A percentile compares a stretch with the other conserved stretches of the same genome.
Conservation (phyloP, 1,140 invertebrate species). For the Brachionus rotundiformis region DNA sequence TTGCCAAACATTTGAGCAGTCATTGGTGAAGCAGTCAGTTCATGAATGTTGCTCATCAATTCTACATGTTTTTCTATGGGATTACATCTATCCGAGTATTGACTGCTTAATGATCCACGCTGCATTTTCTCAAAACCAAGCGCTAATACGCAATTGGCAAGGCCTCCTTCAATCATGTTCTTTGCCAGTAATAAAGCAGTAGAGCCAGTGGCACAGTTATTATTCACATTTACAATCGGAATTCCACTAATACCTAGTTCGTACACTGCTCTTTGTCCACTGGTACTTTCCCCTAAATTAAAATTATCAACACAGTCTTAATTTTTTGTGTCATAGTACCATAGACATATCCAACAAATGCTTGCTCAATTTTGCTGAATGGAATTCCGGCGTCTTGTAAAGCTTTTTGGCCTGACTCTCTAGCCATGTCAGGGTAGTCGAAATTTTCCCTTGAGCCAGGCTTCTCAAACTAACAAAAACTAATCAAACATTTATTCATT, state of each 20-base stretch:
- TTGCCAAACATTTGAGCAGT: constrained; percentile 95
- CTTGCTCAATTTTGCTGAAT: constrained; percentile 81
- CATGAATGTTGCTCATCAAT: constrained; percentile 78
- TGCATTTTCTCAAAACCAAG: constrained; percentile 99
- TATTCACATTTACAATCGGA: constrained; percentile 95
- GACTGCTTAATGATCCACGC: constrained; percentile 77
- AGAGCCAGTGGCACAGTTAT: constrained; percentile 94
- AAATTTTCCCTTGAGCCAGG: constrained; percentile 76
- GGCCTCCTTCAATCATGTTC: constrained; percentile 80
- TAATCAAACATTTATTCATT: neutral
- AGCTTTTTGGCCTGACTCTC: constrained; percentile 84
- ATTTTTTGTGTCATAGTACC: constrained; percentile 70
- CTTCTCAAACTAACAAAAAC: constrained; percentile 74
- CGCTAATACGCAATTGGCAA: constrained; percentile 79
- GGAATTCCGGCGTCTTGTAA: constrained; percentile 80
- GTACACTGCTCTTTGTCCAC: constrained; percentile 90
- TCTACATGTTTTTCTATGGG: constrained; percentile 89
- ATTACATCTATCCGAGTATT: constrained; percentile 83
- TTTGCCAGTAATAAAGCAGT: constrained; percentile 85
- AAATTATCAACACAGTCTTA: no score
- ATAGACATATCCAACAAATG: constrained; percentile 89
- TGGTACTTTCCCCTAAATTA: constrained; percentile 80
- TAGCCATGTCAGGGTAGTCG: constrained; percentile 91
- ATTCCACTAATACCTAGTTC: constrained; percentile 93
- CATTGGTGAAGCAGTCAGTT: constrained; percentile 77